Base-by-base conservation (phyloP, 35 echinoderm and acorn worm species). In the Lytechinus pictus region DNA sequence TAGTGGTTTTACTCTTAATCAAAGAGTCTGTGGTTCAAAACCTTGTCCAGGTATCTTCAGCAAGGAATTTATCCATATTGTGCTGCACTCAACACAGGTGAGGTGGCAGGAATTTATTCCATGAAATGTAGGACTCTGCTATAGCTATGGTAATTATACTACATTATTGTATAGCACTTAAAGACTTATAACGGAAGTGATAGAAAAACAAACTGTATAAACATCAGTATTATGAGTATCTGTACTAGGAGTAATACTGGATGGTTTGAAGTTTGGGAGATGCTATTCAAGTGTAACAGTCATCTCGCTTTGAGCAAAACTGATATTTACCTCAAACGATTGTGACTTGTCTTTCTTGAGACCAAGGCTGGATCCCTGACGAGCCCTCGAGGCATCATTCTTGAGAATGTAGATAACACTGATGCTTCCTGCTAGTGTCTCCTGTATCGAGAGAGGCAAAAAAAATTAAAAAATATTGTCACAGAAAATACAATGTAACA, bases 241-340 rank as follows among this genome's bases (percentile, higher is more conserved):
- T 79, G 66, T 79, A 24, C 8, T 14, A n/a, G 14, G 66, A 58
- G 9, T 8, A n/a, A 9, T 58, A 58, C 9, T 58, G 9, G 56
- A 13, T 13, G 13, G 5, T 58, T 58, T 58, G 13, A 58, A 58
- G 13, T 9, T 4, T 71, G 21, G n/a, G n/a, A 24, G 19, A 79
- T 1, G 19, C n/a, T 24, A 79, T 4, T 24, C 19, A 19, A 24
- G n/a, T 5, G 21, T 24, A 79, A 24, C 7, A 16, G 6, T 24
- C 19, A 24, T 24, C 19, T 24, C 5, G 19, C 66, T 79, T 24
- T 79, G 19, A 79, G 54, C 12, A 54, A 9, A 33, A 44, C 33
- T 94, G 72, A 53, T 92, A 92, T 92, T 96, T 71, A 99, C 98
- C 96, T 99, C 98, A 97, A 97, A 99, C 54, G 90, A 95, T 33